These are phyloP conservation scores for Neodiprion lecontei DNA, from an alignment of 1,140 invertebrate species.

Conservation along the genomic window DNA sequence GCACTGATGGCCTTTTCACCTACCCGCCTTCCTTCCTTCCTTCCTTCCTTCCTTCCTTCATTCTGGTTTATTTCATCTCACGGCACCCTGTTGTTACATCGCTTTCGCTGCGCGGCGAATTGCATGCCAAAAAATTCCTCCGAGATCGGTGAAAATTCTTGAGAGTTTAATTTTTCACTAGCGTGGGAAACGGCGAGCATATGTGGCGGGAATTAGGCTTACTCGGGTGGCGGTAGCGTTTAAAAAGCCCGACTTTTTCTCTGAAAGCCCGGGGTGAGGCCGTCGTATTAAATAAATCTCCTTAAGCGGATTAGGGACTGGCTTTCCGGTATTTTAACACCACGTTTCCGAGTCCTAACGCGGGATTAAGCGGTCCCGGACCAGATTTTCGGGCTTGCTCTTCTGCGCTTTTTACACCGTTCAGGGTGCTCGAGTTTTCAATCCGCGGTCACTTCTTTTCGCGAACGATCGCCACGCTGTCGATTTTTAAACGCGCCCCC, in stretches of 20 bases:
- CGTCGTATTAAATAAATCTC: conserved; percentile 57
- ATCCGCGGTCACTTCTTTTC: too few relatives aligned
- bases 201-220: not conserved
- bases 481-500: too few relatives aligned
- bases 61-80: not conserved
- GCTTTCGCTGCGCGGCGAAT: not conserved
- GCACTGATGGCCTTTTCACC: too few relatives aligned
- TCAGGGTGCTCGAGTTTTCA: too few relatives aligned
- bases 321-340: conserved; percentile 58
- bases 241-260: too few relatives aligned
- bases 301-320: conserved; percentile 55
- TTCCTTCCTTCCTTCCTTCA: not conserved
- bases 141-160: too few relatives aligned
- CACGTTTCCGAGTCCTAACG: conserved; percentile 48
- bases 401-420: too few relatives aligned
- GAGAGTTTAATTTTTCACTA: too few relatives aligned
- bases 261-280: conserved; percentile 43
- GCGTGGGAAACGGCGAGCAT: not conserved
- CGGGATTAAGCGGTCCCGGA: conserved; percentile 43
- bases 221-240: not conserved
- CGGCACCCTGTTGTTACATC: not conserved
- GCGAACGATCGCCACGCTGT: too few relatives aligned
- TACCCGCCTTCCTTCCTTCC: too few relatives aligned
- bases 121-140: too few relatives aligned
- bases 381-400: not conserved